Evolutionary conservation across 2,888 invertebrate genomes (phyloP), one percentile per base, ranked within the genome.

Genomic region (Tenthredo mesomela): DNA sequence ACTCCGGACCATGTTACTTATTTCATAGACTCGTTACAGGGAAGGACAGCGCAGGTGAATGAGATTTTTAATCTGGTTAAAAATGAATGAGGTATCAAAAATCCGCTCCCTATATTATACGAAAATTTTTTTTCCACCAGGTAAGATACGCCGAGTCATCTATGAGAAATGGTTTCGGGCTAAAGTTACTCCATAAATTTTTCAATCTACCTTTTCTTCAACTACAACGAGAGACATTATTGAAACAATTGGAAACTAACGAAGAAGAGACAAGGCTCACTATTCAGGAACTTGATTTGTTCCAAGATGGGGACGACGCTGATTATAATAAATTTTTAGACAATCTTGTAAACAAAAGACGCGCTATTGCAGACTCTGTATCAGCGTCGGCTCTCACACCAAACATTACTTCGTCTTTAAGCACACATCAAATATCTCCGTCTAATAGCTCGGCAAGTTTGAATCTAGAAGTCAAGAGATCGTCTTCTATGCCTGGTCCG

Each of bases 161-260:
- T 2, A 98, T 99, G 98, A 95, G 98, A 90, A 99, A 98, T 94
- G 98, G 98, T 0, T 99, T 98, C 93, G 99, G 99, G 4, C 94
- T 99, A 84, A 97, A 98, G 91, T 95, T 98, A 86, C 94, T 99
- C 82, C 98, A 99, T 94, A 98, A 98, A 93, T 99, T 99, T 94
- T 97, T 99, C 92, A 98, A 98, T 93, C 95, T 99, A 85, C 99
- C 99, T 83, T 99, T 99, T 93, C 94, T 99, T 82, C 96, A 97
- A 91, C 94, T 99, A 47, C 99, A 99, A 94, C 95, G 96, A 89
- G 97, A 97, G 89, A 97, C 98, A 21, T 93, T 98, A 71, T 91
- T 98, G 73, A 96, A 96, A 87, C 98, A 98, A 92, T 93, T 99
- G 86, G 97, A 97, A 91, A 96, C 97, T 33, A 99, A 99, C 93